Percentiles rank a stretch among this genome's conserved stretches.
Conservation (phyloP, 2,888 invertebrate species). For the Nemurella pictetii region DNA sequence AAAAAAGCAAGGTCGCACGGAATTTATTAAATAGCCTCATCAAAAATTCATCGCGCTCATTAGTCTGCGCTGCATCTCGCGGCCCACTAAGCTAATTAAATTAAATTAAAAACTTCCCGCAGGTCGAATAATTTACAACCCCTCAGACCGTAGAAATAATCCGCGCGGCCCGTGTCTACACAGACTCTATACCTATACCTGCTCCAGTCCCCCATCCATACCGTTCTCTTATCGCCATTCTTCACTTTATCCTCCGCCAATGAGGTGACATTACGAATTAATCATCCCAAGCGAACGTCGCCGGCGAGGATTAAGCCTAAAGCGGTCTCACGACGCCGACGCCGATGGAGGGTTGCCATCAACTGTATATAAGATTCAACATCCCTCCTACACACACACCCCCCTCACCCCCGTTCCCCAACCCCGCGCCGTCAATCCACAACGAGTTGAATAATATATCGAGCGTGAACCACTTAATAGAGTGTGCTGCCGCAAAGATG, state of each 20-base stretch:
- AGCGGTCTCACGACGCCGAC: neutral
- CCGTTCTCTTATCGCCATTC: neutral
- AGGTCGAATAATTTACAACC: neutral
- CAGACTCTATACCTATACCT: too few species aligned
- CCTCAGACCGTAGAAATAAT: neutral
- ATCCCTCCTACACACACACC: too few species aligned
- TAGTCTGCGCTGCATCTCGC: neutral
- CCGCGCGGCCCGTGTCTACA: too few species aligned
- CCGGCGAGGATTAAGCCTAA: neutral
- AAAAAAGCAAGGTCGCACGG: neutral
- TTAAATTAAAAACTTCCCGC: neutral
- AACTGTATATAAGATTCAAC: too few species aligned
- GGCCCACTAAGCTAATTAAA: neutral
- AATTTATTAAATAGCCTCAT: neutral
- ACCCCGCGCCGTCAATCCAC: neutral
- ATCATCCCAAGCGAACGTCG: neutral
- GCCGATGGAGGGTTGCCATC: neutral
- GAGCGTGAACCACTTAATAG: neutral
- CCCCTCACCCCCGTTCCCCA: neutral
- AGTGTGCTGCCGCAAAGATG: neutral
- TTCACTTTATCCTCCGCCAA: neutral
- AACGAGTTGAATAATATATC: neutral
- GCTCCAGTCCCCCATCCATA: neutral
- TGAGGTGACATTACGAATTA: neutral
- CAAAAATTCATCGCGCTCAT: neutral